Evolutionary conservation across 53 echinoderm and acorn worm species (phyloP), one percentile per base, ranked within the genome.

Genomic region (Stichopus horrens): DNA sequence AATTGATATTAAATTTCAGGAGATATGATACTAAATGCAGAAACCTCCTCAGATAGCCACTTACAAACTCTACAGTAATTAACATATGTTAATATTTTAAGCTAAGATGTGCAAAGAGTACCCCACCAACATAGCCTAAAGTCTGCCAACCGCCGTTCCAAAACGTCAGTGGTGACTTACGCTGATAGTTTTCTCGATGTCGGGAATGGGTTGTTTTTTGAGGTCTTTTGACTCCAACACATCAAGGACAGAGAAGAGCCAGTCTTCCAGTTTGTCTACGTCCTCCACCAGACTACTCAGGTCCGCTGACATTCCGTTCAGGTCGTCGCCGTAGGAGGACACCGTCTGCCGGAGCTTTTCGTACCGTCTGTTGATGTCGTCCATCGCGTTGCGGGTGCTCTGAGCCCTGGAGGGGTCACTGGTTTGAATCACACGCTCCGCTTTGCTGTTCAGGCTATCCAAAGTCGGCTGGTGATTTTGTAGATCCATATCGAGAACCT

Each of bases 201-300:
- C 96, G 0, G 94, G 94, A 5, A 99, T 93, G 21, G 91, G 90
- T 87, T 94, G 94, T 87, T 99, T 99, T 92, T 99, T 95, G 66
- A 99, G 92, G 59, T 99, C 96, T 23, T 91, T 88, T 0, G 94
- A 94, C 88, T 99, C 99, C 90, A 99, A 80, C 6, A 94, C 92
- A 78, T 99, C 95, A 19, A 96, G 83, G 9, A 94, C 90, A 8
- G 99, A 96, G 92, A 99, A 95, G 52, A 99, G 86, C 99, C 99
- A 99, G 71, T 99, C 99, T 87, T 99, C 99, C 85, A 99, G 88
- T 13, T 90, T 85, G 76, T 99, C 99, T 16, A 96, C 90, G 68
- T 99, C 93, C 10, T 96, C 95, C 88, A 94, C 90, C 81, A 99
- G 86, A 74, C 91, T 93, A 55, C 84, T 91, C 51, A 99, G 90